These are phyloP conservation scores for Drosophila nigricruria DNA, from an alignment of 2,888 invertebrate genomes.

Conservation along the genomic window DNA sequence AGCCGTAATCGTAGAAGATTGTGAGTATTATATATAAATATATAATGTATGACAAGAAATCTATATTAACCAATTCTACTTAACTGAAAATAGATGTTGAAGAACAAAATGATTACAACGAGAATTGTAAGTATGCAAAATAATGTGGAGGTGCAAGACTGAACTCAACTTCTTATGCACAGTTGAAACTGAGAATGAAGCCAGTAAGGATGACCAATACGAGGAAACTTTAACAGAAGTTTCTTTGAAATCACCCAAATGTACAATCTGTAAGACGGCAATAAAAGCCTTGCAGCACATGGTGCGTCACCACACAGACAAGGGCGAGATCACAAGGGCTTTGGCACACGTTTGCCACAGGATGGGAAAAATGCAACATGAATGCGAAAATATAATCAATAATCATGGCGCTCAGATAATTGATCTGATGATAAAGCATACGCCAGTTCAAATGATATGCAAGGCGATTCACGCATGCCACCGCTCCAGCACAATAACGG, in stretches of 20 bases:
- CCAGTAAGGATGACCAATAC: background rate
- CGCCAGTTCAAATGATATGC: background rate
- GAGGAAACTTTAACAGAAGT: background rate
- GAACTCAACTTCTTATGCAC: background rate
- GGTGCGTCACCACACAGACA: background rate
- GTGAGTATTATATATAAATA: slow-evolving; percentile 16
- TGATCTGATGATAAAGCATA: background rate
- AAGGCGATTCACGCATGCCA: slow-evolving; percentile 8
- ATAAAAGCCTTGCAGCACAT: background rate
- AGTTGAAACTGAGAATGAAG: background rate
- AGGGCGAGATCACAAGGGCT: background rate
- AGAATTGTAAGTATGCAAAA: background rate
- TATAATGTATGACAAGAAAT: no score
- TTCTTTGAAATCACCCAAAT: background rate
- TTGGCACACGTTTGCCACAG: background rate
- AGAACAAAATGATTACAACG: background rate
- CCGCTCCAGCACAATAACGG: background rate
- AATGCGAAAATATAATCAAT: background rate
- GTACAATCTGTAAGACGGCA: background rate
- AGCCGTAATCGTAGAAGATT: background rate
- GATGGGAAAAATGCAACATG: background rate
- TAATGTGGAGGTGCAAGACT: background rate
- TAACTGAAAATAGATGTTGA: background rate
- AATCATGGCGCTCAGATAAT: slow-evolving; percentile 3
- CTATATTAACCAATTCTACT: background rate